Evolutionary conservation across 2,888 invertebrate genomes (phyloP).

Genomic region (Acholoe squamosa): DNA sequence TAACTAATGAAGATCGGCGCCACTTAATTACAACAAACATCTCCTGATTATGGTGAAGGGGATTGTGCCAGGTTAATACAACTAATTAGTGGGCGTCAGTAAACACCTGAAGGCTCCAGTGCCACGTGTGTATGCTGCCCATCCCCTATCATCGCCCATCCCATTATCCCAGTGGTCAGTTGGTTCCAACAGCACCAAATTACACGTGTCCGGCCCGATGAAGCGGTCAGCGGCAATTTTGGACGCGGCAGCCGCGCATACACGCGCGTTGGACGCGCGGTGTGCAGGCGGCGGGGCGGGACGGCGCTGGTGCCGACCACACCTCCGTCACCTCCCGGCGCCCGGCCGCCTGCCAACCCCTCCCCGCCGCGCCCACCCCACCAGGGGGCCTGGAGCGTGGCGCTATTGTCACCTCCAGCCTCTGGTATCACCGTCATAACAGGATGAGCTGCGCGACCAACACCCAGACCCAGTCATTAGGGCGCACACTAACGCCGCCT

Average conservation of each 20-base stretch:
- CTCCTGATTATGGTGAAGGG: background rate
- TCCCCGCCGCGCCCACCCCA: background rate
- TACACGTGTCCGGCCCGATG: background rate
- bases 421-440: too few relatives aligned
- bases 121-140: background rate
- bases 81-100: slow-evolving; percentile 48
- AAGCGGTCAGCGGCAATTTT: too few relatives aligned
- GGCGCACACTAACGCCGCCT: background rate
- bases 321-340: background rate
- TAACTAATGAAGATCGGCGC: too few relatives aligned
- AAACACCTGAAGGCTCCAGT: slow-evolving; percentile 24
- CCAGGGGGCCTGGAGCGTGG: background rate
- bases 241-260: background rate
- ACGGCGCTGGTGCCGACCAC: background rate
- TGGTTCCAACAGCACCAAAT: background rate
- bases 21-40: background rate
- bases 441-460: background rate
- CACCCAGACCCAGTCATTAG: slow-evolving; percentile 24
- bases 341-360: background rate
- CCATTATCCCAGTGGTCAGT: slow-evolving; percentile 1
- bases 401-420: too few relatives aligned
- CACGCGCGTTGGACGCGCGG: background rate
- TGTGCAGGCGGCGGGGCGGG: slow-evolving; percentile 40
- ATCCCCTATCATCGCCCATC: background rate
- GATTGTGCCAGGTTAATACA: background rate